Evolutionary conservation across 2,797 vertebrate species (phyloP).

Genomic region (Neosalanx taihuensis): DNA sequence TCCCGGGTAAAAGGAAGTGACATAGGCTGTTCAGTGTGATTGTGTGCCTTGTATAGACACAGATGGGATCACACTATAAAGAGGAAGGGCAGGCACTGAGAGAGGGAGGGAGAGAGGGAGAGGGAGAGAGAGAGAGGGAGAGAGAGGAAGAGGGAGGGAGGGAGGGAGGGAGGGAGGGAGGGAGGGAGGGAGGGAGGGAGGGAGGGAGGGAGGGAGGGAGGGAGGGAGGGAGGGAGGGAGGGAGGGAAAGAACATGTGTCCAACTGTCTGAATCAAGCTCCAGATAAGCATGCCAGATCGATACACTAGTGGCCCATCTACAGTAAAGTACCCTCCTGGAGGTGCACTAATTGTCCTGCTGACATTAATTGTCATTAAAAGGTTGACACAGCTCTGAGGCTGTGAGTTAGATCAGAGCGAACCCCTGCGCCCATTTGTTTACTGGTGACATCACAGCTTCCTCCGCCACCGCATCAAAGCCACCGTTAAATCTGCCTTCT

Average conservation of each 20-base stretch:
- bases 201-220: neutral
- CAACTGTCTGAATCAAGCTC: slow-evolving; percentile 69
- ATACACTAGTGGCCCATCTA: slow-evolving; percentile 63
- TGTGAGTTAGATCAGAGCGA: slow-evolving; percentile 56
- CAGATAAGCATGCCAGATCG: slow-evolving; percentile 68
- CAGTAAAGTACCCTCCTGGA: slow-evolving; percentile 66
- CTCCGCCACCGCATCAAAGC: slow-evolving; percentile 11
- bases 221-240: slow-evolving; percentile 34
- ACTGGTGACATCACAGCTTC: slow-evolving; percentile 59
- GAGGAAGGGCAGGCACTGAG: neutral
- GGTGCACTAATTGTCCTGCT: slow-evolving; percentile 76
- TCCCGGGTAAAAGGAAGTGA: slow-evolving; percentile 47
- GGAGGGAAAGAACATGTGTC: slow-evolving; percentile 42
- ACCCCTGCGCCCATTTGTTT: slow-evolving; percentile 69
- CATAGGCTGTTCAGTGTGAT: slow-evolving; percentile 41
- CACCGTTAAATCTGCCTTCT: slow-evolving; percentile 45
- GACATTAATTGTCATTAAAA: slow-evolving; percentile 81
- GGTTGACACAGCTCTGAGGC: slow-evolving; percentile 57
- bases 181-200: neutral
- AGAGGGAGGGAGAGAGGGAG: too few relatives aligned
- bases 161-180: neutral
- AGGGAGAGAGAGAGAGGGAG: too few relatives aligned
- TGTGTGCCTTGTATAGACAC: too few relatives aligned
- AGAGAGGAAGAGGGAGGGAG: too few relatives aligned
- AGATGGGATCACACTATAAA: too few relatives aligned